These are phyloP conservation scores for Chlorocebus sabaeus DNA, from an alignment of 2,113 vertebrate species.

Conservation along the genomic window DNA sequence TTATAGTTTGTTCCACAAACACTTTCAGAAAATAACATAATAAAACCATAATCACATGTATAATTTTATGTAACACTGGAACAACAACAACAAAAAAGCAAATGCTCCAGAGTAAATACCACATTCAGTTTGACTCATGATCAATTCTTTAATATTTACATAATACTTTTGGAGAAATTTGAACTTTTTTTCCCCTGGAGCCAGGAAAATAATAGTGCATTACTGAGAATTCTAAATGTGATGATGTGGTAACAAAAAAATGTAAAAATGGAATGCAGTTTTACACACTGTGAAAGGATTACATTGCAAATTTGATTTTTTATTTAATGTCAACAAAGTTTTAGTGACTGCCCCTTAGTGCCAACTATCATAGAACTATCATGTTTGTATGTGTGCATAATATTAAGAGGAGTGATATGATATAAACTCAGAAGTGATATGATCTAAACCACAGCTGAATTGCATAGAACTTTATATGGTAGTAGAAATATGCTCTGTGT, in stretches of 20 bases:
- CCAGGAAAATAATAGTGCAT: not conserved
- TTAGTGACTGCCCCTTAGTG: not conserved
- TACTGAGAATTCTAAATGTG: not conserved
- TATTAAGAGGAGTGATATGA: no score
- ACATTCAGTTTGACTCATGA: not conserved
- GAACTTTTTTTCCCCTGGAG: not conserved
- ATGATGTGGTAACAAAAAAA: not conserved
- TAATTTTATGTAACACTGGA: not conserved
- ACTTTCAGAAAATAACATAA: not conserved
- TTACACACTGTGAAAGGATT: not conserved
- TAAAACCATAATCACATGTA: not conserved
- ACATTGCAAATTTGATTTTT: not conserved
- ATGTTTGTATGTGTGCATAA: not conserved
- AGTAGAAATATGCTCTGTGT: not conserved
- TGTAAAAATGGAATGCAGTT: not conserved
- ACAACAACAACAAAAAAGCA: not conserved
- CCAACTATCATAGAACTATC: not conserved
- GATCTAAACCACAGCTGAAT: not conserved
- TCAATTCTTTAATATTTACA: not conserved
- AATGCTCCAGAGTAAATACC: not conserved
- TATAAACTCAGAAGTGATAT: not conserved
- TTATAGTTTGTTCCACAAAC: not conserved
- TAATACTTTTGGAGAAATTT: not conserved
- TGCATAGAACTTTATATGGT: not conserved
- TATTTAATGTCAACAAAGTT: not conserved